phyloP scores from a whole-genome alignment of 2,888 invertebrate genomes.

The Drosophila incognita region DNA sequence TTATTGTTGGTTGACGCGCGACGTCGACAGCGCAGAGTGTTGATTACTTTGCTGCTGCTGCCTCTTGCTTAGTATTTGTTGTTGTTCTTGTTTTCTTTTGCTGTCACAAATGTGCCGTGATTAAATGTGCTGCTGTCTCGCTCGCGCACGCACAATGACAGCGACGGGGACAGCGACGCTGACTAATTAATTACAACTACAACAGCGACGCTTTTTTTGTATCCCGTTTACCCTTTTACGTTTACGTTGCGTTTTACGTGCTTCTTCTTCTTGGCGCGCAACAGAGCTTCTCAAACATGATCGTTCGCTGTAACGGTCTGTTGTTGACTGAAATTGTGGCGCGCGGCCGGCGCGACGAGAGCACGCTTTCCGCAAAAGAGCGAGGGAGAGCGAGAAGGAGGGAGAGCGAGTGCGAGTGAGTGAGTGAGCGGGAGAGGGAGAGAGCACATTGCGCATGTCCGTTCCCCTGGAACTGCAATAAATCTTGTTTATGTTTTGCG shows the following conservation, averaged over 20 bases:
- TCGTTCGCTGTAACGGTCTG: slow-evolving; percentile 83
- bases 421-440: slow-evolving; percentile 7
- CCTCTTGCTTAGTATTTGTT: slow-evolving; percentile 15
- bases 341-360: slow-evolving; percentile 59
- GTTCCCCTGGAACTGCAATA: slow-evolving; percentile 71
- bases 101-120: slow-evolving; percentile 61
- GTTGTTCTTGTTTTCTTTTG: slow-evolving; percentile 34
- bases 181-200: slow-evolving; percentile 74
- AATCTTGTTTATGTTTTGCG: slow-evolving; percentile 63
- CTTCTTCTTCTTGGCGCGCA: slow-evolving; percentile 50
- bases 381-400: slow-evolving; percentile 25
- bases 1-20: slow-evolving; percentile 50
- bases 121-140: slow-evolving; percentile 62
- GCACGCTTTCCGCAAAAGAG: slow-evolving; percentile 25
- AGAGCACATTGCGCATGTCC: slow-evolving; percentile 38
- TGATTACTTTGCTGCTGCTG: slow-evolving; percentile 66
- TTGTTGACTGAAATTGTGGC: slow-evolving; percentile 76
- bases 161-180: slow-evolving; percentile 56
- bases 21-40: slow-evolving; percentile 72
- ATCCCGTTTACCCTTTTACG: slow-evolving; percentile 41
- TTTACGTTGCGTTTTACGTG: slow-evolving; percentile 26
- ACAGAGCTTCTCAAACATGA: slow-evolving; percentile 77
- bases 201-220: slow-evolving; percentile 36
- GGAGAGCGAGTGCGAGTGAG: slow-evolving; percentile 25
- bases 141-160: slow-evolving; percentile 47